These are phyloP conservation scores for Toxotes lorentzi DNA, from an alignment of 2,797 vertebrate species.

Conservation along the genomic window DNA sequence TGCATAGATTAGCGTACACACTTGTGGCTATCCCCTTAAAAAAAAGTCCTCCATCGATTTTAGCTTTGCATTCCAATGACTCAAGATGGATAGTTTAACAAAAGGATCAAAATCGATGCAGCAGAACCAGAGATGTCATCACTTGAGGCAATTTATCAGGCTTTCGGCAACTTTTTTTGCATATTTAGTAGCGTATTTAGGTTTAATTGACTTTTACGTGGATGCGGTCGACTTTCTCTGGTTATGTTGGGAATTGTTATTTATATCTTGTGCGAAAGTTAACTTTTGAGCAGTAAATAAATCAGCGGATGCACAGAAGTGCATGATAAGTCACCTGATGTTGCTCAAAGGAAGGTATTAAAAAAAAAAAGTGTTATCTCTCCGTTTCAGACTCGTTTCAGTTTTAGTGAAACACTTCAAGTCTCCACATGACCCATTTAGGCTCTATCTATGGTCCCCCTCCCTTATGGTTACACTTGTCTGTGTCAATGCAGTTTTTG, in stretches of 20 bases:
- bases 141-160: not conserved
- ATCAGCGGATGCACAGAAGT: not conserved
- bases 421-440: conserved; percentile 60
- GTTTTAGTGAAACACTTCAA: conserved; percentile 24
- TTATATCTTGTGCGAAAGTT: not conserved
- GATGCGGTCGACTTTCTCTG: not conserved
- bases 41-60: not conserved
- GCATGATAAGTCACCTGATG: not conserved
- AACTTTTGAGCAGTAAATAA: not conserved
- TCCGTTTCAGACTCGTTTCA: conserved; percentile 13
- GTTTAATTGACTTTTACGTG: not conserved
- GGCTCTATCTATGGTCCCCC: conserved; percentile 9
- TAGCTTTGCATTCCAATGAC: not conserved
- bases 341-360: conserved; percentile 8
- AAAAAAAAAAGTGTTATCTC: not conserved
- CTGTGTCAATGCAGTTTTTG: conserved; percentile 27
- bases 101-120: not conserved
- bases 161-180: not conserved
- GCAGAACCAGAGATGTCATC: not conserved
- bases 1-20: not conserved
- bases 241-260: not conserved
- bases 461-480: conserved; percentile 23
- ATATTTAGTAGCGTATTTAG: too few species aligned
- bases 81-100: not conserved
- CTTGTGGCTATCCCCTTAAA: not conserved